Conservation (phyloP, 2,888 invertebrate genomes). For the Seladonia tumulorum region DNA sequence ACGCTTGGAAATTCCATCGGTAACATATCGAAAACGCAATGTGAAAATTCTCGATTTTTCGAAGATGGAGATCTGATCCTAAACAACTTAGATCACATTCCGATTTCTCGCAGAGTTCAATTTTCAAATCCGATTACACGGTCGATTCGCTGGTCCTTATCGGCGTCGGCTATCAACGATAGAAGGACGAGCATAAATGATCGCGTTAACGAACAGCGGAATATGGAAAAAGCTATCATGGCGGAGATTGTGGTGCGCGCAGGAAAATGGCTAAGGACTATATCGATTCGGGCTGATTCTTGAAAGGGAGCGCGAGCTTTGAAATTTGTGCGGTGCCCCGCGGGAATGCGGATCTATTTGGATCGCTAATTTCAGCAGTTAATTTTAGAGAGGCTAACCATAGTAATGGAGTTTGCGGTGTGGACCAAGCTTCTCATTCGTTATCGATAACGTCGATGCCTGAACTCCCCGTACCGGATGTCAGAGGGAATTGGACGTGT, state of each 20-base stretch:
- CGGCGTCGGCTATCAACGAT: neutral
- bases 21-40: too few species aligned
- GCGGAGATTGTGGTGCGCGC: neutral
- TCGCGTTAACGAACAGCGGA: conserved; percentile 24
- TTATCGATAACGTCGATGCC: conserved; percentile 69
- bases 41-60: too few species aligned
- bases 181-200: neutral
- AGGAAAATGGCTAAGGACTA: conserved; percentile 38
- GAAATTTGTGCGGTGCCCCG: conserved; percentile 63
- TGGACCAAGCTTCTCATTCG: conserved; percentile 66
- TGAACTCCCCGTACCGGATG: conserved; percentile 55
- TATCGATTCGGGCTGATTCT: conserved; percentile 54
- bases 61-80: too few species aligned
- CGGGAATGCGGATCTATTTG: conserved; percentile 70
- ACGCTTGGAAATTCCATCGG: too few species aligned
- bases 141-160: neutral
- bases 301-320: conserved; percentile 48
- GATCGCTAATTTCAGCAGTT: conserved; percentile 74
- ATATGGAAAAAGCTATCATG: conserved; percentile 14
- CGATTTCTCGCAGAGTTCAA: neutral
- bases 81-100: neutral
- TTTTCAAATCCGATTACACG: conserved; percentile 3
- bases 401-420: conserved; percentile 71
- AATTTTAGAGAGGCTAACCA: conserved; percentile 72
- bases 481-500: conserved; percentile 58